Conservation (phyloP, 2,888 invertebrate species). For the Aricia artaxerxes region DNA sequence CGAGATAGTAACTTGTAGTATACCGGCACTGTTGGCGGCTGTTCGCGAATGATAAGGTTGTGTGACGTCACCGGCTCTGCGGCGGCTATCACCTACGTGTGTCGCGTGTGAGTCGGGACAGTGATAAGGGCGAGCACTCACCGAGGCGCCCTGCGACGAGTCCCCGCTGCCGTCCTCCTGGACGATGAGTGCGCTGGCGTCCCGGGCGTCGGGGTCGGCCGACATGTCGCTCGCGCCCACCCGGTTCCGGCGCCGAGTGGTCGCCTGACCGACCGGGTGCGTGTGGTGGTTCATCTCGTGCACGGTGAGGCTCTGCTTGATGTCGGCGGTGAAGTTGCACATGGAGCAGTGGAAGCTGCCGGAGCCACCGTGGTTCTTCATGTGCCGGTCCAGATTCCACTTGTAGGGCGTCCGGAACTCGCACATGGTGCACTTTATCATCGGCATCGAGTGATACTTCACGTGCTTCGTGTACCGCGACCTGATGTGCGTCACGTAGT, state of each 20-base stretch:
- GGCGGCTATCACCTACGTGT: background rate
- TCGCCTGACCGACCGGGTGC: constrained; percentile 86
- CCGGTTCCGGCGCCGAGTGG: constrained; percentile 84
- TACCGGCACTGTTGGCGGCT: background rate
- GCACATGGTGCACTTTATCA: constrained; percentile 96
- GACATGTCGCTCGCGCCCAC: constrained; percentile 86
- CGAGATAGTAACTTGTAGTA: background rate
- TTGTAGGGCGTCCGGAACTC: constrained; percentile 95
- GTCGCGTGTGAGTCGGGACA: background rate
- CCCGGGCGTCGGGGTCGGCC: constrained; percentile 53
- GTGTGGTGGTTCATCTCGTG: constrained; percentile 95
- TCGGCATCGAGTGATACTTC: constrained; percentile 95
- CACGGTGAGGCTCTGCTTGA: constrained; percentile 94
- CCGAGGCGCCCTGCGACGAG: constrained; percentile 71
- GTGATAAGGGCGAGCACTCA: constrained; percentile 64
- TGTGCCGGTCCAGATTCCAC: constrained; percentile 96
- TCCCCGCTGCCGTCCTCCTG: constrained; percentile 77
- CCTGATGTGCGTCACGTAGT: constrained; percentile 94
- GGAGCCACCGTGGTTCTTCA: constrained; percentile 93
- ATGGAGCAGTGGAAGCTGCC: constrained; percentile 92
- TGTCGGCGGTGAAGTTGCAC: constrained; percentile 95
- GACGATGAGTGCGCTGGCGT: constrained; percentile 56
- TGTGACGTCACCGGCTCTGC: constrained; percentile 1
- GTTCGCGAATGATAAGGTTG: constrained; percentile 1
- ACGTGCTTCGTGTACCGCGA: constrained; percentile 95